Conservation (phyloP, 2,797 vertebrate species). For the Rachycentron canadum region DNA sequence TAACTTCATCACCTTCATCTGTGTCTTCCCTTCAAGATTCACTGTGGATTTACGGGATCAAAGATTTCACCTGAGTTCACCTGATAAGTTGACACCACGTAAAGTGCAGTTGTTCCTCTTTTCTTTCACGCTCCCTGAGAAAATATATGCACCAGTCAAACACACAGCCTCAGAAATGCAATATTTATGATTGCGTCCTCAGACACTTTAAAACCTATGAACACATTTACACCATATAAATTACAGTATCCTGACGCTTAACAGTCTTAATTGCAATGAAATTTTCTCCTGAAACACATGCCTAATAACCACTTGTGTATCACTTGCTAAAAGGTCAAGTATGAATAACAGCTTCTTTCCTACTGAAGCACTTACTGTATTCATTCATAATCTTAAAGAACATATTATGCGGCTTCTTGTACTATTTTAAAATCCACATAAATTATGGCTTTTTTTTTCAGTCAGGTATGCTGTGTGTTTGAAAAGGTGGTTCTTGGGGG, state of each 20-base stretch:
- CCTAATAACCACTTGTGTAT: conserved; percentile 29
- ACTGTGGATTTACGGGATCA: conserved; percentile 46
- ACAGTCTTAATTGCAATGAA: conserved; percentile 21
- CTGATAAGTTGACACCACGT: background rate
- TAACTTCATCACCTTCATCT: conserved; percentile 34
- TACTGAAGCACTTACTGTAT: conserved; percentile 25
- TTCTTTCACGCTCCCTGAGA: background rate
- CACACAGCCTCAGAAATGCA: conserved; percentile 2
- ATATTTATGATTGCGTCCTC: conserved; percentile 17
- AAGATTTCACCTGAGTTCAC: conserved; percentile 51
- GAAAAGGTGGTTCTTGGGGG: conserved; percentile 36
- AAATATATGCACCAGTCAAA: conserved; percentile 7
- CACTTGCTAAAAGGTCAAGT: conserved; percentile 51
- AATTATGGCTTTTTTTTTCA: conserved; percentile 30
- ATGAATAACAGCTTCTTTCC: conserved; percentile 40
- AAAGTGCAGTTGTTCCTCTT: conserved; percentile 18
- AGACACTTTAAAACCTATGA: conserved; percentile 15
- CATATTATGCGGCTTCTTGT: conserved; percentile 15
- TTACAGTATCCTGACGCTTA: conserved; percentile 11
- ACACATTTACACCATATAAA: conserved; percentile 30
- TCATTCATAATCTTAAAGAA: conserved; percentile 36
- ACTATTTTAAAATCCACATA: conserved; percentile 22
- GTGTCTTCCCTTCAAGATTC: conserved; percentile 38
- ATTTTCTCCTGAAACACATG: conserved; percentile 21
- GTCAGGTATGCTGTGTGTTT: conserved; percentile 12